Percentiles rank a stretch among this genome's conserved stretches.
phyloP scores from a whole-genome alignment of 2,888 invertebrate species.

The Coenonympha glycerion region DNA sequence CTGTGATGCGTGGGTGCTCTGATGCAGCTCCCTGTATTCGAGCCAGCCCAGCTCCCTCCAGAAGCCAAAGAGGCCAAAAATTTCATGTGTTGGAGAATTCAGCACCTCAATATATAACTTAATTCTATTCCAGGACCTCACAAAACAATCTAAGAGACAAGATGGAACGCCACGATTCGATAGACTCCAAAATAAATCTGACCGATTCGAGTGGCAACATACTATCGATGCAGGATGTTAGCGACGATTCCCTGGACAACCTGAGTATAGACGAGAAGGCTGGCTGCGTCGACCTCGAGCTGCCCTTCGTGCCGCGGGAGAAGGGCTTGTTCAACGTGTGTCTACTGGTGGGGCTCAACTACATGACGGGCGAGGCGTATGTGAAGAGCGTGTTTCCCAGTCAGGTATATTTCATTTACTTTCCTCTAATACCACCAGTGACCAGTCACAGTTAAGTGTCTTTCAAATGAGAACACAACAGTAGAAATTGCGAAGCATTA shows the following conservation, averaged over 20 bases:
- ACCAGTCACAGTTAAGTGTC: too few species aligned
- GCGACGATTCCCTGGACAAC: slow-evolving; percentile 45
- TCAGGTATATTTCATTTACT: slow-evolving; percentile 59
- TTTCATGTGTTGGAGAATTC: too few species aligned
- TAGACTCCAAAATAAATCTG: slow-evolving; percentile 53
- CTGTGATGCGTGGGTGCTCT: too few species aligned
- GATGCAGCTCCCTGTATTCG: too few species aligned
- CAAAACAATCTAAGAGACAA: slow-evolving; percentile 52
- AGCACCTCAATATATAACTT: not conserved
- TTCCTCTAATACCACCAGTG: too few species aligned
- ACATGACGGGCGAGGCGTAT: slow-evolving; percentile 79
- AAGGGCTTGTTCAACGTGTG: slow-evolving; percentile 80
- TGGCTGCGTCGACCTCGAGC: slow-evolving; percentile 56
- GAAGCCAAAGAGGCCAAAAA: not conserved
- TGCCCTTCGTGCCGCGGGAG: slow-evolving; percentile 58
- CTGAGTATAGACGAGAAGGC: slow-evolving; percentile 61
- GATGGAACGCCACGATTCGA: slow-evolving; percentile 38
- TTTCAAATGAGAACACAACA: too few species aligned
- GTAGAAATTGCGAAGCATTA: too few species aligned
- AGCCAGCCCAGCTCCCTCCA: too few species aligned
- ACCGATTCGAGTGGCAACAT: slow-evolving; percentile 54
- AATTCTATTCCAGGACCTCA: slow-evolving; percentile 43
- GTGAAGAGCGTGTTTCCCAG: slow-evolving; percentile 82
- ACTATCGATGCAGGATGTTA: slow-evolving; percentile 47
- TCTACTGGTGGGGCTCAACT: slow-evolving; percentile 80